Conservation (phyloP, 1,140 invertebrate species). For the Atta colombica region DNA sequence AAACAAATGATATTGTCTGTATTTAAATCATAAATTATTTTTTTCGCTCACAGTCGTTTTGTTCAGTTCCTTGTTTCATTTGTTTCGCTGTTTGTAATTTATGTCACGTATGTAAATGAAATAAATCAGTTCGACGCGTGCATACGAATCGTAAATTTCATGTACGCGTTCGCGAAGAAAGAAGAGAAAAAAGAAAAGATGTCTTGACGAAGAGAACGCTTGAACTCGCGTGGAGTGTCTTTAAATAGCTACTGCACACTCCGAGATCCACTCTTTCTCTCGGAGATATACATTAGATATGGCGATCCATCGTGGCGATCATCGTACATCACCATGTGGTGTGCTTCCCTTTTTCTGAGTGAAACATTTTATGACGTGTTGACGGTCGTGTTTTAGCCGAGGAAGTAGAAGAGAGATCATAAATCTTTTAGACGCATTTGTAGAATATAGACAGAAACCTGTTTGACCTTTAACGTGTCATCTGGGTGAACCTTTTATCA, state of each 20-base stretch:
- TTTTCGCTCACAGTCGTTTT: neutral
- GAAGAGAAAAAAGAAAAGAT: neutral
- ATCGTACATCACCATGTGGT: slow-evolving; percentile 77
- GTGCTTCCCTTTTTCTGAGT: slow-evolving; percentile 54
- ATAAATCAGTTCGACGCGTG: slow-evolving; percentile 28
- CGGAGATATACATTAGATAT: slow-evolving; percentile 68
- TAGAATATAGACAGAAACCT: neutral
- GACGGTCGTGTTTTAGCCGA: slow-evolving; percentile 78
- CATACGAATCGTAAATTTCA: slow-evolving; percentile 40
- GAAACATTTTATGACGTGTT: slow-evolving; percentile 78
- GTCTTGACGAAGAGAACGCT: neutral
- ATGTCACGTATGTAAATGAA: slow-evolving; percentile 34
- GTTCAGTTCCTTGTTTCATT: neutral
- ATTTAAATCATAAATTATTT: slow-evolving; percentile 22
- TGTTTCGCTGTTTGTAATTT: neutral
- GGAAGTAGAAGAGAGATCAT: slow-evolving; percentile 75
- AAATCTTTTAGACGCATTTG: slow-evolving; percentile 68
- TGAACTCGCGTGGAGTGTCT: slow-evolving; percentile 3
- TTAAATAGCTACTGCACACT: slow-evolving; percentile 34
- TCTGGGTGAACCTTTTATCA: neutral
- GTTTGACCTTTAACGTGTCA: slow-evolving; percentile 5
- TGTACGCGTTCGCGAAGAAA: neutral
- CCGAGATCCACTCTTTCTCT: slow-evolving; percentile 16
- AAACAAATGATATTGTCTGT: neutral
- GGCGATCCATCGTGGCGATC: slow-evolving; percentile 71